Evolutionary conservation across 2,888 invertebrate genomes (phyloP), one percentile per base, ranked within the genome.

Genomic region (Neoitamus cyanurus): DNA sequence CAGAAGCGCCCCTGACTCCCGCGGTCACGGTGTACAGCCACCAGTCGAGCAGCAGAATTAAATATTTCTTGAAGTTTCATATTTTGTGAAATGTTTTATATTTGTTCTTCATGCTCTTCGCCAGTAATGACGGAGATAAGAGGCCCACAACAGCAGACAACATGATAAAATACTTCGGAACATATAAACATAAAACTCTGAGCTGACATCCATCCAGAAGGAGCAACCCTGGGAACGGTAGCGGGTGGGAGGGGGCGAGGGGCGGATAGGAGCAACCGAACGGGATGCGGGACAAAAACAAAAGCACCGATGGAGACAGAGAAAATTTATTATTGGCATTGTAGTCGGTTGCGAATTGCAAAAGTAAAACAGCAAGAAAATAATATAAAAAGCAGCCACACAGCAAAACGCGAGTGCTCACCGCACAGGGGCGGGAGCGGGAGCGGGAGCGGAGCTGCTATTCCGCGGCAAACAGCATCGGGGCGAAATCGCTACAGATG

Each of bases 281-380:
- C 78, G 78, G 77, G 58, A 78, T 78, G 48, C 48, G 48, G 78
- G 78, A 78, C 78, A 78, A 78, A 78, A 78, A 78, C 78, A 78
- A 78, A 78, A 78, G 78, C 78, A 78, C 78, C 78, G 78, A 78
- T 78, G 78, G 78, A 78, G 78, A 78, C 78, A 78, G 78, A 78
- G 78, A 15, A 78, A 78, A 78, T 78, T 78, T 78, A 78, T 78
- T 78, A 78, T 78, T 78, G 78, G 78, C 78, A 78, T 78, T 78
- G 78, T 78, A 78, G 78, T 78, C 78, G 78, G 78, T 78, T 78
- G 78, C 78, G 78, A 78, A 78, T 78, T 78, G 78, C 58, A 78
- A 78, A 73, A 78, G 78, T 78, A 78, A 78, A 78, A 78, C 20
- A 48, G 78, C 78, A 78, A 58, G 78, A 78, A 78, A 78, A 78